phyloP scores from a whole-genome alignment of 1,140 invertebrate genomes.

The Neodiprion pinetum region DNA sequence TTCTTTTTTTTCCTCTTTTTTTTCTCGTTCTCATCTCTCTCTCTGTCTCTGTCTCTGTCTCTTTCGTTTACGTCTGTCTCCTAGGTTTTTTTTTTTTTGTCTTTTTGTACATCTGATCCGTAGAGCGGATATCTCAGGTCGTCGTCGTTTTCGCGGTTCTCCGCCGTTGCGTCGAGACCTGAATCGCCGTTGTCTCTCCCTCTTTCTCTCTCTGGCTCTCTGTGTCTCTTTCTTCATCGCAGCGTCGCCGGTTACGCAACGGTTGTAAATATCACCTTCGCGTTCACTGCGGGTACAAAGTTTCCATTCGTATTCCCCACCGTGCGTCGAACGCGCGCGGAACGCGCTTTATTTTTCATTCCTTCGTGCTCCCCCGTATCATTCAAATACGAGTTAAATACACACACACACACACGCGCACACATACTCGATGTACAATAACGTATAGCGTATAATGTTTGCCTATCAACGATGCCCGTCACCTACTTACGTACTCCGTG shows the following conservation, averaged over 20 bases:
- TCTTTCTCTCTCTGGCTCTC: slow-evolving; percentile 11
- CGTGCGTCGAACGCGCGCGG: neutral
- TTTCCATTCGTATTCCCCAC: slow-evolving; percentile 6
- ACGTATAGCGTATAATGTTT: too few relatives aligned
- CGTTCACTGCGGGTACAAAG: neutral
- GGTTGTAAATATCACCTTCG: slow-evolving; percentile 7
- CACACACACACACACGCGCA: neutral
- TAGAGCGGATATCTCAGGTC: slow-evolving; percentile 9
- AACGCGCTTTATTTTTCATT: neutral
- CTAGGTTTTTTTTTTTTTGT: neutral
- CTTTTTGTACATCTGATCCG: slow-evolving; percentile 15
- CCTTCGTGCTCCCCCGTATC: neutral
- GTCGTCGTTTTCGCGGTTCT: slow-evolving; percentile 13
- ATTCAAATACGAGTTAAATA: neutral
- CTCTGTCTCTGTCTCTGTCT: slow-evolving; percentile 16
- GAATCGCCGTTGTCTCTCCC: neutral
- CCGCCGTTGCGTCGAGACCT: too few relatives aligned
- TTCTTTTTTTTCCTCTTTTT: neutral
- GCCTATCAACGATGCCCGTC: neutral
- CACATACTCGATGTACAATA: too few relatives aligned
- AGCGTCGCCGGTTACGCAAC: neutral
- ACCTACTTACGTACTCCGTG: neutral
- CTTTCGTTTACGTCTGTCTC: neutral
- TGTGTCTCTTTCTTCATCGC: slow-evolving; percentile 16
- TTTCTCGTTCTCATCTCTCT: slow-evolving; percentile 7